phyloP scores from a whole-genome alignment of 2,888 invertebrate species.

The Stratiomys singularior region DNA sequence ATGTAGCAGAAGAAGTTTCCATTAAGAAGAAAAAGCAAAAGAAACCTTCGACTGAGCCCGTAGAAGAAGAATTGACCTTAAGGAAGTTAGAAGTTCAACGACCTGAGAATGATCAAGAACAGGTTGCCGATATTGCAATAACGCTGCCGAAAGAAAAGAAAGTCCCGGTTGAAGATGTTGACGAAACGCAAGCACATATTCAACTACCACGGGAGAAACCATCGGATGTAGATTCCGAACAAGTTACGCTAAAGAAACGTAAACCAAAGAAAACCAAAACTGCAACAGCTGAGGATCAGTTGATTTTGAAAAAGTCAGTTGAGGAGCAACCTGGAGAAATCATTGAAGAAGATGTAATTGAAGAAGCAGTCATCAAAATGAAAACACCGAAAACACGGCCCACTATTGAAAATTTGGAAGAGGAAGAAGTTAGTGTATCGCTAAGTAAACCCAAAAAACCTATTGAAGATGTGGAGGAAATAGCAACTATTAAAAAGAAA shows the following conservation, averaged over 20 bases:
- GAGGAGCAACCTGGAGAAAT: slow-evolving; percentile 67
- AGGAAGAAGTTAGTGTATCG: slow-evolving; percentile 62
- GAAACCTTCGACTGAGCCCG: slow-evolving; percentile 48
- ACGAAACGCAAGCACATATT: slow-evolving; percentile 56
- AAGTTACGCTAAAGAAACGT: slow-evolving; percentile 60
- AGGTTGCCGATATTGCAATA: slow-evolving; percentile 53
- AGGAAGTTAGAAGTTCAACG: slow-evolving; percentile 53
- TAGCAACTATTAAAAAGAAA: slow-evolving; percentile 63
- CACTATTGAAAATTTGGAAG: slow-evolving; percentile 58
- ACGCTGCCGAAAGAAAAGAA: slow-evolving; percentile 60
- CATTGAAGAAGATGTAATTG: slow-evolving; percentile 67
- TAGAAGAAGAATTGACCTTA: slow-evolving; percentile 20
- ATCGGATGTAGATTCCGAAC: slow-evolving; percentile 57
- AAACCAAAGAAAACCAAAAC: slow-evolving; percentile 60
- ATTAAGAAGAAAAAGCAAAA: slow-evolving; percentile 61
- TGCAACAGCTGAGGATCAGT: slow-evolving; percentile 58
- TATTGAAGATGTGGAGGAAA: slow-evolving; percentile 64
- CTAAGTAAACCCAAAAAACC: slow-evolving; percentile 61
- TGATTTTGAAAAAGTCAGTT: slow-evolving; percentile 53
- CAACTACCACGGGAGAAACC: slow-evolving; percentile 9
- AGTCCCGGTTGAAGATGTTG: neutral
- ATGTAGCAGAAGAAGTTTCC: slow-evolving; percentile 55
- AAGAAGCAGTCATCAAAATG: slow-evolving; percentile 61
- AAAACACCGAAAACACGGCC: slow-evolving; percentile 58
- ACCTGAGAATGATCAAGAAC: slow-evolving; percentile 48